These are phyloP conservation scores for Monochamus alternatus DNA, from an alignment of 2,888 invertebrate species.

Conservation along the genomic window DNA sequence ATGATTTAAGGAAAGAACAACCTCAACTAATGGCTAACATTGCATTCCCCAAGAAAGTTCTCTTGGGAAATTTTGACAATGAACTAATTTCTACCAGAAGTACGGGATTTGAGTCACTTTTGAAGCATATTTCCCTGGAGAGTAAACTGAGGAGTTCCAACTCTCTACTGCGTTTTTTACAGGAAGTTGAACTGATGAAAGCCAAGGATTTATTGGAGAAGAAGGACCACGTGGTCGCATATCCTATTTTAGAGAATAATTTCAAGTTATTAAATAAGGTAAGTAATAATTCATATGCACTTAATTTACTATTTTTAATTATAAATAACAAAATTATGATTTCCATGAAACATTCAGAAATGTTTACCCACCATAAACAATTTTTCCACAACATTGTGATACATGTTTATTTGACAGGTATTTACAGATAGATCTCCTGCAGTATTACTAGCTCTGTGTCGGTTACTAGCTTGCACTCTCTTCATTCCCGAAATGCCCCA, in stretches of 20 bases:
- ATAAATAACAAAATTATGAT: not conserved
- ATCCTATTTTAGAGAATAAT: slow-evolving; percentile 78
- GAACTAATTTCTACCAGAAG: slow-evolving; percentile 79
- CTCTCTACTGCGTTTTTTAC: slow-evolving; percentile 77
- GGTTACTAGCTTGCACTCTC: slow-evolving; percentile 77
- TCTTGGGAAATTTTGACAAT: slow-evolving; percentile 79
- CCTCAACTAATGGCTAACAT: slow-evolving; percentile 73
- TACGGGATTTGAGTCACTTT: slow-evolving; percentile 77
- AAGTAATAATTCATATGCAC: slow-evolving; percentile 42
- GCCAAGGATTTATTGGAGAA: slow-evolving; percentile 76
- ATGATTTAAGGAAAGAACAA: slow-evolving; percentile 75
- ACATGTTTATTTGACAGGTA: slow-evolving; percentile 66
- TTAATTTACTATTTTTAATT: not conserved
- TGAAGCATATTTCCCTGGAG: slow-evolving; percentile 75
- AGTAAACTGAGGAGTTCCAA: slow-evolving; percentile 75
- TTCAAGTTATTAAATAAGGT: slow-evolving; percentile 79
- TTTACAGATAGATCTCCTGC: slow-evolving; percentile 81
- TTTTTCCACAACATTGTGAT: slow-evolving; percentile 3
- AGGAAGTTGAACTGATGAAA: slow-evolving; percentile 77
- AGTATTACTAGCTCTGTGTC: slow-evolving; percentile 79
- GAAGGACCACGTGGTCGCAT: slow-evolving; percentile 76
- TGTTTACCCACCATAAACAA: too few species aligned
- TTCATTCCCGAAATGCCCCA: slow-evolving; percentile 73
- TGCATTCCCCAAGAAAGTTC: slow-evolving; percentile 75
- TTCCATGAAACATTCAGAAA: too few species aligned